These are phyloP conservation scores for Rhinogobio ventralis DNA, from an alignment of 2,797 vertebrate species.

Conservation along the genomic window DNA sequence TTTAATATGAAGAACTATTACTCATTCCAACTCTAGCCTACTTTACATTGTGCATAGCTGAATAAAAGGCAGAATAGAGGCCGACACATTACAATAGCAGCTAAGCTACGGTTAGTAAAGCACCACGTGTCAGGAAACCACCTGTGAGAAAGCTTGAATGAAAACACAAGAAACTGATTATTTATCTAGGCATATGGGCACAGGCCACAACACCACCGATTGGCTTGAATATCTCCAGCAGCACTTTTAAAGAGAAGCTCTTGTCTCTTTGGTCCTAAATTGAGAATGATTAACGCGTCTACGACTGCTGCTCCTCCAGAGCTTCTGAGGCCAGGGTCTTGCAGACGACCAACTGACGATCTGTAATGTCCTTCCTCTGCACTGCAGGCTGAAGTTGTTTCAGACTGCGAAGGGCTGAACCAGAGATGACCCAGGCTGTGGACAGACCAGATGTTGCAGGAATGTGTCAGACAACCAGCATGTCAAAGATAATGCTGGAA, in stretches of 20 bases:
- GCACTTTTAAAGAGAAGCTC: not conserved
- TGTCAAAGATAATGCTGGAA: constrained; percentile 62
- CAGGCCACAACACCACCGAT: not conserved
- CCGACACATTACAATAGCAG: not conserved
- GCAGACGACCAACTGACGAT: not conserved
- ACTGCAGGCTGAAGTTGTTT: constrained; percentile 23
- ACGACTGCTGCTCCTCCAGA: not conserved
- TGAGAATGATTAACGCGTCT: not conserved
- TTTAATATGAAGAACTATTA: not conserved
- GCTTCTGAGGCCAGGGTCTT: not conserved
- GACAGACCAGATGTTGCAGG: constrained; percentile 59
- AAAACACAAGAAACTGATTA: not conserved
- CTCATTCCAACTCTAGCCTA: not conserved
- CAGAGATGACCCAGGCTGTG: constrained; percentile 37
- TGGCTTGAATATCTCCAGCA: not conserved
- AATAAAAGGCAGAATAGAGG: not conserved
- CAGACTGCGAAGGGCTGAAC: constrained; percentile 58
- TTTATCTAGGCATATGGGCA: constrained; percentile 6
- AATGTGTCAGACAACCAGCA: constrained; percentile 60
- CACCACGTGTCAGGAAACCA: not conserved
- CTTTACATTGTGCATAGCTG: not conserved
- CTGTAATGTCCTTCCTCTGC: constrained; percentile 13
- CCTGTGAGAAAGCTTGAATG: not conserved
- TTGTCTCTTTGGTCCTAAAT: not conserved
- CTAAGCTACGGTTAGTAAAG: not conserved